Evolutionary conservation across 2,113 vertebrate species (phyloP), one percentile per base, ranked within the genome.

Genomic region (Melanostigma gelatinosum): DNA sequence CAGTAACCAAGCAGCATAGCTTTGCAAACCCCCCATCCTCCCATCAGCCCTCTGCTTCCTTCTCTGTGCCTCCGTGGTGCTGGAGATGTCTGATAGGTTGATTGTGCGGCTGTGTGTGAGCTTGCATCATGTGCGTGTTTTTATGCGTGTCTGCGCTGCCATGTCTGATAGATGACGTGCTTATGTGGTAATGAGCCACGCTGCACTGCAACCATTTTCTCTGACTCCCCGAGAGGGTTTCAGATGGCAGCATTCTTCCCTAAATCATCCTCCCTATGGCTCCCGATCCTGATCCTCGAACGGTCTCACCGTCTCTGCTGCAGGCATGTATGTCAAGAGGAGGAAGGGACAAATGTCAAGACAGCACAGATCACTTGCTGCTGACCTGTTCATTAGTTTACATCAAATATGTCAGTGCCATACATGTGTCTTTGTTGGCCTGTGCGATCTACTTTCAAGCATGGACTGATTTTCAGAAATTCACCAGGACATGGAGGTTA

Each of bases 1-100:
- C 90, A 88, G 90, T 90, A 93, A 90, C 85, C 90, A 89, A 75
- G 74, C 75, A 89, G 88, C 86, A 85, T 61, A 77, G 70, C 65
- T 64, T 77, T 70, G 40, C 74, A 68, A 63, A 34, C 66, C 78
- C 71, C 79, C 80, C 74, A 72, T 79, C 75, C 79, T 70, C 57
- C 80, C 82, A 67, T 73, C 75, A 66, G 18, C 83, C 50, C 54
- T 55, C 34, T 70, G 36, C 60, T 72, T 67, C 72, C 70, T 58
- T 77, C 73, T 60, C 72, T 82, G 38, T 82, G 38, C 60, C 27
- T 55, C 78, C 60, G 71, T 42, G 3, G 72, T 50, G 69, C 44
- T 48, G 71, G 22, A 83, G 67, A 44, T 46, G 80, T 83, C 80
- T 80, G 74, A 88, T 74, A 77, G 73, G 68, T 77, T 76, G 78